Base-by-base conservation (phyloP, 2,113 vertebrate genomes). In the Peromyscus maniculatus region DNA sequence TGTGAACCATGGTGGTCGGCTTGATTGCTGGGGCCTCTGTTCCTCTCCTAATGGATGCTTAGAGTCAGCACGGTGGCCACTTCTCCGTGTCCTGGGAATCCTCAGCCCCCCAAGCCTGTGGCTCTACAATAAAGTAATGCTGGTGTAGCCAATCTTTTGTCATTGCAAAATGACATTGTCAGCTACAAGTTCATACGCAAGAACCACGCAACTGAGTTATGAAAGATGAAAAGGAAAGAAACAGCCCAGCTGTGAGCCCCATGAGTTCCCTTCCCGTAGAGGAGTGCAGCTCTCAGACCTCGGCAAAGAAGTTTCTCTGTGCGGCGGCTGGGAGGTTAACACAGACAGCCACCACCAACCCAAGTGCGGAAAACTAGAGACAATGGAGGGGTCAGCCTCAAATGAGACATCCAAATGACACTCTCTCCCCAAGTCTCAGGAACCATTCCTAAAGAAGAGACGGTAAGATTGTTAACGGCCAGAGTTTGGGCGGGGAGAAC, bases 401-500 rank as follows among this genome's bases (percentile, higher is more conserved):
- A 66, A 66, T 64, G 26, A 43, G 39, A 86, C 26, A 33, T 66
- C 62, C 19, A 28, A 1, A 5, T 19, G 39, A 66, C 39, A 66
- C n/a, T 21, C 80, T 62, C 26, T 22, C 57, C 36, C 36, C 57
- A 64, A 43, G 17, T 49, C 64, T 52, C 64, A 24, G 64, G 31
- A 19, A 36, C 16, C 10, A 2, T 52, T 49, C 1, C 4, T 67
- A 13, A 52, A 87, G 84, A 87, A 52, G 43, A 7, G n/a, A 64
- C 24, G 28, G 57, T 5, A 84, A 84, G 82, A 28, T 62, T 28
- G 5, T 46, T 87, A 67, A 33, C 28, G 67, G 83, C 16, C 39
- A 46, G 62, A 87, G 7, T 33, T 67, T 0, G 0, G 43, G 26
- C 0, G 0, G 43, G 26, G 26, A 36, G 62, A 43, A 49, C 28